A percentile compares a stretch with the other conserved stretches of the same genome.
Evolutionary conservation across 1,140 invertebrate genomes (phyloP).

Genomic region (Pseudoatta argentina): DNA sequence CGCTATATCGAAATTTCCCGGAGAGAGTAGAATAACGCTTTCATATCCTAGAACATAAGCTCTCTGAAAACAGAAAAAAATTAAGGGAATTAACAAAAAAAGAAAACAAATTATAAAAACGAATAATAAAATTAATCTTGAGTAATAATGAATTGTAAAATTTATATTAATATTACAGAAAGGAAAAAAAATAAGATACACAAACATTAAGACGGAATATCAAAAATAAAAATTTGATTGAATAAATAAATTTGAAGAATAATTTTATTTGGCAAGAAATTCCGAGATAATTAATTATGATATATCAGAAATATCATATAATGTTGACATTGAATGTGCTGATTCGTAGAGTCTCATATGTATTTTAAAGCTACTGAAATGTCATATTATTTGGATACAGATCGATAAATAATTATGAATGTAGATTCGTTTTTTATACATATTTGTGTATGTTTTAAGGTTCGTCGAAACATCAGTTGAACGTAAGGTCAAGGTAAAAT

Average conservation of each 20-base stretch:
- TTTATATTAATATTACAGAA: neutral
- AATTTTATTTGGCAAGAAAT: neutral
- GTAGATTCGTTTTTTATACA: neutral
- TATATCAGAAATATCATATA: neutral
- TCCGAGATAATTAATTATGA: neutral
- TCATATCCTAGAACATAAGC: neutral
- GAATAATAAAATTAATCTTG: neutral
- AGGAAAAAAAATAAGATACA: neutral
- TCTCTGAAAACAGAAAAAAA: neutral
- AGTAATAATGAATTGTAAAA: neutral
- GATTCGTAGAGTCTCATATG: neutral
- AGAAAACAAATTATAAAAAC: neutral
- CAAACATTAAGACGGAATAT: neutral
- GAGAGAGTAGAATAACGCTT: neutral
- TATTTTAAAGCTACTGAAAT: neutral
- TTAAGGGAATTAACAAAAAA: neutral
- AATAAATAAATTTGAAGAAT: neutral
- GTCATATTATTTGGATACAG: neutral
- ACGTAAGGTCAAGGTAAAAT: constrained; percentile 20
- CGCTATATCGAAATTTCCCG: neutral
- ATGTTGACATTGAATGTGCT: neutral
- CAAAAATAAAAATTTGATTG: neutral
- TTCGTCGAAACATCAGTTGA: constrained; percentile 14
- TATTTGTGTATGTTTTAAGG: constrained; percentile 21
- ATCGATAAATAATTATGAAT: constrained; percentile 37